These are phyloP conservation scores for Nephotettix cincticeps DNA, from an alignment of 1,140 invertebrate genomes.

Conservation along the genomic window DNA sequence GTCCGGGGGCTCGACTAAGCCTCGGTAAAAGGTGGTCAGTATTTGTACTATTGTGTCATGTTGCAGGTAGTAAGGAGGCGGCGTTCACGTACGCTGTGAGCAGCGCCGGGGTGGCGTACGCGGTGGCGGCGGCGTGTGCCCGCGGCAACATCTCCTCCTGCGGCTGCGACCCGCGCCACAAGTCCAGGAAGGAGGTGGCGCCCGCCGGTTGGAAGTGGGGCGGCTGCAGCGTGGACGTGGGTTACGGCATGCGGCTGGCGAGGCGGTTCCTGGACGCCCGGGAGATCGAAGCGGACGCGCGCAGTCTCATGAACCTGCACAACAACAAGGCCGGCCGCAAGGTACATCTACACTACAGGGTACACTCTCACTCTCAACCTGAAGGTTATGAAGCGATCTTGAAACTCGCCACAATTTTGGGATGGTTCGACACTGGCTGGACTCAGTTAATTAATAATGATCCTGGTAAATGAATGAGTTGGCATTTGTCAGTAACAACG, in stretches of 20 bases:
- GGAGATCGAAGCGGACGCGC: slow-evolving; percentile 77
- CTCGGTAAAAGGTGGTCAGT: too few species aligned
- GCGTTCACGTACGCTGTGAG: slow-evolving; percentile 91
- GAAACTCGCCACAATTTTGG: too few species aligned
- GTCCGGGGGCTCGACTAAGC: too few species aligned
- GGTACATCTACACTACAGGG: too few species aligned
- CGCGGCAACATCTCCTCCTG: slow-evolving; percentile 85
- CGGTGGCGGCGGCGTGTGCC: slow-evolving; percentile 87
- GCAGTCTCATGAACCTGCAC: slow-evolving; percentile 94
- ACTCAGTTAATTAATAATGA: too few species aligned
- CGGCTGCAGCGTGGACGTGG: slow-evolving; percentile 81
- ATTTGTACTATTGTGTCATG: too few species aligned
- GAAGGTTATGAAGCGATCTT: too few species aligned
- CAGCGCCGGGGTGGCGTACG: slow-evolving; percentile 85
- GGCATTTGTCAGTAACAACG: too few species aligned
- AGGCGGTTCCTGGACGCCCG: slow-evolving; percentile 81
- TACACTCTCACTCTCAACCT: too few species aligned
- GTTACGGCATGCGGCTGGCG: slow-evolving; percentile 74
- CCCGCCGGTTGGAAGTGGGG: slow-evolving; percentile 75
- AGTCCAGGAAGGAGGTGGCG: slow-evolving; percentile 18
- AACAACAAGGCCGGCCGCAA: slow-evolving; percentile 93
- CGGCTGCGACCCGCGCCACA: slow-evolving; percentile 64
- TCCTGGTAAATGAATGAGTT: too few species aligned
- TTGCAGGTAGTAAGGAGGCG: slow-evolving; percentile 85
- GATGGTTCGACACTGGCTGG: too few species aligned